Conservation (phyloP, 2,888 invertebrate genomes). For the Cotesia congregata region DNA sequence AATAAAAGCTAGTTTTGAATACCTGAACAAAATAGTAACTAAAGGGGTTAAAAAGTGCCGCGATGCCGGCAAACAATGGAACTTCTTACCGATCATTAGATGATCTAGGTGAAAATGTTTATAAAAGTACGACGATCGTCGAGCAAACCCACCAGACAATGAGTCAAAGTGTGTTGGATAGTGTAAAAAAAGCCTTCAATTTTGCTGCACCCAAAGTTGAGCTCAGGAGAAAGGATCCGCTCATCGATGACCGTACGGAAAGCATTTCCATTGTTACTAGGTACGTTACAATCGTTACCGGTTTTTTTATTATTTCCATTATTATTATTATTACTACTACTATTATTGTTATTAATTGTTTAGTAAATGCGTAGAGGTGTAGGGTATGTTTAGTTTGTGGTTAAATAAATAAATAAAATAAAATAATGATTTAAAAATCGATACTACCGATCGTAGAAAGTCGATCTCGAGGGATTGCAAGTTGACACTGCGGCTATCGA, state of each 20-base stretch:
- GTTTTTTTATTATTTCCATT: not conserved
- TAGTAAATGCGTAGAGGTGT: not conserved
- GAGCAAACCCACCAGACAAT: conserved; percentile 72
- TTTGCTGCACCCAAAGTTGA: conserved; percentile 70
- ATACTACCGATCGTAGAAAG: conserved; percentile 35
- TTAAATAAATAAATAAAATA: not conserved
- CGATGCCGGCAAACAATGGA: conserved; percentile 78
- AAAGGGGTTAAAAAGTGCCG: conserved; percentile 46
- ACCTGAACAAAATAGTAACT: not conserved
- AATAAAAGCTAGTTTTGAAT: not conserved
- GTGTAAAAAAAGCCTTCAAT: conserved; percentile 76
- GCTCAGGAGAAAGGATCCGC: conserved; percentile 66
- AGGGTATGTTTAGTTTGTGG: conserved; percentile 4
- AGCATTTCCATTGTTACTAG: conserved; percentile 69
- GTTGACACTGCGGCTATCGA: conserved; percentile 62
- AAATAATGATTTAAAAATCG: conserved; percentile 19
- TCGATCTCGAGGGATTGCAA: conserved; percentile 53
- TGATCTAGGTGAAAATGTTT: conserved; percentile 74
- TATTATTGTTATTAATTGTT: conserved; percentile 13
- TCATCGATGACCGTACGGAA: conserved; percentile 67
- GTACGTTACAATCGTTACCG: conserved; percentile 53
- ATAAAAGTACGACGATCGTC: conserved; percentile 76
- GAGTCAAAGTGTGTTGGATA: conserved; percentile 73
- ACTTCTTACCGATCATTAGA: conserved; percentile 77
- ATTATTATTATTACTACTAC: conserved; percentile 3